Conservation (phyloP, 1,140 invertebrate genomes). For the Chrysoperla carnea region DNA sequence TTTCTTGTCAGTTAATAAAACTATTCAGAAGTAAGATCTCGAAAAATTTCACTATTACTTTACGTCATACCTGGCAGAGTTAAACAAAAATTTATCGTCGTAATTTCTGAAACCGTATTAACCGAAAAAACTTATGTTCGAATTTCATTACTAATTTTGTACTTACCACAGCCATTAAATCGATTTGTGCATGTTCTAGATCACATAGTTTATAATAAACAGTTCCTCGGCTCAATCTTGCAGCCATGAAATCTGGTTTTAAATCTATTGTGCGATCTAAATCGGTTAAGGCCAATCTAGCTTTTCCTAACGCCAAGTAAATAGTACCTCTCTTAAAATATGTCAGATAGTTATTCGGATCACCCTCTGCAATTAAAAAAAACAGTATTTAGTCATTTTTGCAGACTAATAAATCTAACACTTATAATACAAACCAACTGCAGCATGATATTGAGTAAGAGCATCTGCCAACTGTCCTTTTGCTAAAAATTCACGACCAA, state of each 20-base stretch:
- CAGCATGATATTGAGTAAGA: constrained; percentile 92
- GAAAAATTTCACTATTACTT: neutral
- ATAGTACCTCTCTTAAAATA: constrained; percentile 92
- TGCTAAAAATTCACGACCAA: constrained; percentile 79
- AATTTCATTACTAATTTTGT: constrained; percentile 1
- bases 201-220: constrained; percentile 81
- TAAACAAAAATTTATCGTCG: neutral
- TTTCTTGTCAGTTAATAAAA: no score
- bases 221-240: constrained; percentile 69
- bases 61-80: neutral
- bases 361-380: constrained; percentile 57
- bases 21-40: no score
- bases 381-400: constrained; percentile 2
- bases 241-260: constrained; percentile 87
- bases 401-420: neutral
- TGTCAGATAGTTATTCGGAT: constrained; percentile 90
- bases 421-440: constrained; percentile 59
- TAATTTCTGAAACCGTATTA: neutral
- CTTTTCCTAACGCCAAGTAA: constrained; percentile 89
- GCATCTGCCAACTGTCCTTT: constrained; percentile 91
- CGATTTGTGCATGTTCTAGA: constrained; percentile 61
- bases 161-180: constrained; percentile 75
- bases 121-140: neutral
- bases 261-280: constrained; percentile 82
- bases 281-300: constrained; percentile 86